Conservation (phyloP, 2,797 vertebrate species). For the Eulemur mongoz region DNA sequence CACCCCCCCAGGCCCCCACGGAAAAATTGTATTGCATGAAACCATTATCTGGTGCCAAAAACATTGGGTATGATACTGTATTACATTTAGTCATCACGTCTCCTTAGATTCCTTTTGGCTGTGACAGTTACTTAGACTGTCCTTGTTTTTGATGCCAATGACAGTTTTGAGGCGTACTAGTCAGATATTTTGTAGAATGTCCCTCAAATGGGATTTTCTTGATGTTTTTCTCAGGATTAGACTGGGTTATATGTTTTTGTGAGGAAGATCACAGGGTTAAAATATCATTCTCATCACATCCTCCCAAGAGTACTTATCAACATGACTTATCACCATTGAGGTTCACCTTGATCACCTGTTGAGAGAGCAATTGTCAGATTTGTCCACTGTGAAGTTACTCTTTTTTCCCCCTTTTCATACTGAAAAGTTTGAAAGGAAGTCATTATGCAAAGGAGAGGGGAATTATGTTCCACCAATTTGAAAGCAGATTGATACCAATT, state of each 20-base stretch:
- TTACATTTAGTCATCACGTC: background rate
- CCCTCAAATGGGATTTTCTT: background rate
- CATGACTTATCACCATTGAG: background rate
- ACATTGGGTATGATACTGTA: too few species aligned
- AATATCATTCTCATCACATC: background rate
- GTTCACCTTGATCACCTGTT: background rate
- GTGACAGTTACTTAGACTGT: background rate
- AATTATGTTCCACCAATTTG: background rate
- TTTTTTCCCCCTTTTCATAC: background rate
- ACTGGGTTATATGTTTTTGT: background rate
- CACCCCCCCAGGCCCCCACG: too few species aligned
- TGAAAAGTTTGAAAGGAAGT: background rate
- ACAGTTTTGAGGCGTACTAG: background rate
- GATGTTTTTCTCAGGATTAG: background rate
- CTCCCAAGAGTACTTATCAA: background rate
- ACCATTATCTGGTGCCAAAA: too few species aligned
- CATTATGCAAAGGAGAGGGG: background rate
- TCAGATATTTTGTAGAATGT: background rate
- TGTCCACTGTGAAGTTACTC: background rate
- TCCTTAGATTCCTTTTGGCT: background rate
- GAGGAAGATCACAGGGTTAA: background rate
- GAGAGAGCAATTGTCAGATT: background rate
- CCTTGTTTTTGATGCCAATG: background rate
- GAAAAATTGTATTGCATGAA: too few species aligned
- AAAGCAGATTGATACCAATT: background rate